Conservation (phyloP, 2,888 invertebrate species). For the Limulus polyphemus region DNA sequence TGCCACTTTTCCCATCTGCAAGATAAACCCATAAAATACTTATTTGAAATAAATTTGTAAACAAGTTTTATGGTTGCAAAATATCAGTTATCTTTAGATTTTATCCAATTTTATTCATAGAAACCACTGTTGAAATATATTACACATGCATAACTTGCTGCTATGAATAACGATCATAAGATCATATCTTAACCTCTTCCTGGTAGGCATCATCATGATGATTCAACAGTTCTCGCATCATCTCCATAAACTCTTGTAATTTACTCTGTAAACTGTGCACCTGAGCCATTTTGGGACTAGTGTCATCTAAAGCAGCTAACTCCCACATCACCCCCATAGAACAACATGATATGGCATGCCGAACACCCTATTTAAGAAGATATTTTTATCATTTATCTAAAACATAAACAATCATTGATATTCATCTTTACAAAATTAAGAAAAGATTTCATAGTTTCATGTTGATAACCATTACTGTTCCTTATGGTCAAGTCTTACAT, state of each 20-base stretch:
- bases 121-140: no score
- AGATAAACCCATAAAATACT: no score
- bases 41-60: no score
- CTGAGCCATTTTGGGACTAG: conserved; percentile 43
- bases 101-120: no score
- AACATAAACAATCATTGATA: neutral
- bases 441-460: no score
- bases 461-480: neutral
- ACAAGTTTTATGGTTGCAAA: no score
- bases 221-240: conserved; percentile 55
- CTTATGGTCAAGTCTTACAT: conserved; percentile 26
- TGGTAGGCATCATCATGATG: conserved; percentile 54
- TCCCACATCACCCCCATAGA: conserved; percentile 82
- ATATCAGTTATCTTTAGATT: no score
- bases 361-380: conserved; percentile 17
- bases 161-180: neutral
- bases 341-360: conserved; percentile 59
- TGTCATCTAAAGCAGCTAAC: conserved; percentile 64
- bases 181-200: conserved; percentile 50
- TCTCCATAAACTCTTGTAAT: conserved; percentile 59
- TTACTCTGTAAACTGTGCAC: conserved; percentile 52
- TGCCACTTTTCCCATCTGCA: no score
- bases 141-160: no score
- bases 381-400: no score
- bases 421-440: no score